phyloP scores from a whole-genome alignment of 1,140 invertebrate species.

The Liolophura sinensis region DNA sequence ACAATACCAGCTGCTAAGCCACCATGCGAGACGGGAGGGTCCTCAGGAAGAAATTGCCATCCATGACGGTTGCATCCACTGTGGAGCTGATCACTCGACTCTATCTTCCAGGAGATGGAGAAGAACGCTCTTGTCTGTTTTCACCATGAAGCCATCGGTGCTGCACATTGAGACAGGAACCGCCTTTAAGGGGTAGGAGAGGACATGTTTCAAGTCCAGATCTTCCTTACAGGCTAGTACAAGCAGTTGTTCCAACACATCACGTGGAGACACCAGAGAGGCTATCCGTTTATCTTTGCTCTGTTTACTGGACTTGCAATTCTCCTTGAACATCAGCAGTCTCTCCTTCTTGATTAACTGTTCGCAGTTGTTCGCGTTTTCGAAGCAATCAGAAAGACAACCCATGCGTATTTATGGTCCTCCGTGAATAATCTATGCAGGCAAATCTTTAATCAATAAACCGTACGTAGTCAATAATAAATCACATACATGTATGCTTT shows the following conservation, averaged over 20 bases:
- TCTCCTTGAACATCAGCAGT: slow-evolving; percentile 5
- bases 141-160: slow-evolving; percentile 6
- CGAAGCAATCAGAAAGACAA: too few species aligned
- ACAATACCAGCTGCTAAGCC: slow-evolving; percentile 6
- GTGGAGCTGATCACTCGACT: background rate
- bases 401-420: too few species aligned
- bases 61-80: slow-evolving; percentile 5
- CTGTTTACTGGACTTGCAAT: background rate
- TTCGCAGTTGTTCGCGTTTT: slow-evolving; percentile 11
- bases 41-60: slow-evolving; percentile 7
- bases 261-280: too few species aligned
- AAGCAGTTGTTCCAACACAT: too few species aligned
- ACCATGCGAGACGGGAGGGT: slow-evolving; percentile 5
- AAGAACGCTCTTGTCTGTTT: background rate
- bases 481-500: too few species aligned
- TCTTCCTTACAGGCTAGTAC: too few species aligned
- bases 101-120: too few species aligned
- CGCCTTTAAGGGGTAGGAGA: slow-evolving; percentile 7
- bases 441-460: too few species aligned
- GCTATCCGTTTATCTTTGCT: slow-evolving; percentile 6
- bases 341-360: slow-evolving; percentile 4
- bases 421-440: too few species aligned
- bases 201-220: slow-evolving; percentile 10
- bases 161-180: slow-evolving; percentile 4
- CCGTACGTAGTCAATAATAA: too few species aligned